phyloP scores from a whole-genome alignment of 2,888 invertebrate species.

The Rhyacophila evoluta region DNA sequence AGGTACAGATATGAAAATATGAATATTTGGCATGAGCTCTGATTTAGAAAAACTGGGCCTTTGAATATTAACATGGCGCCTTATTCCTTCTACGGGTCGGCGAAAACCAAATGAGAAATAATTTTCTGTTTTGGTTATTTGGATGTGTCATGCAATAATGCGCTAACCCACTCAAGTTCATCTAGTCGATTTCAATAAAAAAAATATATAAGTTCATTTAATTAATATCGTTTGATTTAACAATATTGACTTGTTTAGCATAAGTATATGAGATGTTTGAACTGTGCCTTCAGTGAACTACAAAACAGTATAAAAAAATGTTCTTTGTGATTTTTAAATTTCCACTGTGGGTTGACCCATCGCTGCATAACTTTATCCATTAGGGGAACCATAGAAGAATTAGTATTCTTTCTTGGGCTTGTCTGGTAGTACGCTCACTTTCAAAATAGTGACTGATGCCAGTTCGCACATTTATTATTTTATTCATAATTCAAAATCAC shows the following conservation, averaged over 20 bases:
- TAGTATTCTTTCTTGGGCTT: background rate
- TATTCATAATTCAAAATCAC: constrained; percentile 13
- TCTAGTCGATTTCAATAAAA: too few relatives aligned
- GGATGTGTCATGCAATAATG: background rate
- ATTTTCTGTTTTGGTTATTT: background rate
- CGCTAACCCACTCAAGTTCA: background rate
- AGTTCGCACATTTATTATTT: constrained; percentile 22
- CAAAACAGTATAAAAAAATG: too few relatives aligned
- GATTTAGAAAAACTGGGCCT: constrained; percentile 10
- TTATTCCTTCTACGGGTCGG: constrained; percentile 19
- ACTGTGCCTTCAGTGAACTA: too few relatives aligned
- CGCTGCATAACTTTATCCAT: background rate
- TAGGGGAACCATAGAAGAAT: background rate
- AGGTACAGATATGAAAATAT: constrained; percentile 6
- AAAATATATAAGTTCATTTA: too few relatives aligned
- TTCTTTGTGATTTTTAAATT: background rate
- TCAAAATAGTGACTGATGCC: background rate
- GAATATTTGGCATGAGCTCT: constrained; percentile 3
- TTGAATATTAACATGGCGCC: constrained; percentile 11
- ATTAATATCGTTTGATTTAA: too few relatives aligned
- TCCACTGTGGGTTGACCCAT: background rate
- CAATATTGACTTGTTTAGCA: too few relatives aligned
- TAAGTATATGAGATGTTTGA: too few relatives aligned
- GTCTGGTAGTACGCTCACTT: background rate
- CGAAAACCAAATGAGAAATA: background rate